Evolutionary conservation across 2,797 vertebrate genomes (phyloP), one percentile per base, ranked within the genome.

Genomic region (Microctenopoma stevenorrisi): DNA sequence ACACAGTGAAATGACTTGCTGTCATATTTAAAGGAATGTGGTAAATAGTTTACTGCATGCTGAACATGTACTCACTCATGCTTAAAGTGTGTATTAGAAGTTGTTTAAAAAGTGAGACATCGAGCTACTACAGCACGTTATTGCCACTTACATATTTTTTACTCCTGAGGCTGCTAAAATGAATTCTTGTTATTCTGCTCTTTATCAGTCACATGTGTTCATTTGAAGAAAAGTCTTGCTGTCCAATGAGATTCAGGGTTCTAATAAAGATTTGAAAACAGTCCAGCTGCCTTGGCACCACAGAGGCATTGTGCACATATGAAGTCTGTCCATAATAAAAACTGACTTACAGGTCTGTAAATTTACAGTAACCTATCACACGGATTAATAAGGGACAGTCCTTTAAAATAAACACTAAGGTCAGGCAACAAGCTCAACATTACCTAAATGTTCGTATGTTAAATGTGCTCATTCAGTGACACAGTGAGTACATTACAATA

Each of bases 231-330:
- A 37, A 33, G 25, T 81, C 22, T 61, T 3, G 1, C 11, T 28
- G 25, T 35, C 5, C 8, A 50, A 14, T 74, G 4, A 54, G 6
- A 59, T 74, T 61, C 37, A 60, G 44, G 52, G 43, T 72, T 73
- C 4, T 67, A 67, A 65, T 86, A 64, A 83, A 76, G 46, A 37
- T 58, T 64, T 33, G 0, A 38, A 66, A 68, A 61, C 33, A 26
- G n/a, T 25, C 46, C 5, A 12, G 1, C 30, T 50, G 4, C 33
- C 54, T 62, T 63, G 43, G 33, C 53, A 35, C 15, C 22, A 26
- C 11, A 7, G 8, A 38, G 8, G 51, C 9, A n/a, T 28, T 10
- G 12, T 25, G 4, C 33, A 38, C 15, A 22, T 26, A 35, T 33
- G 30, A 58, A 30, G 25, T 6, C 3, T 12, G 16, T 30, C 14